A percentile compares a stretch with the other conserved stretches of the same genome.
Evolutionary conservation across 2,888 invertebrate genomes (phyloP).

Genomic region (Nymphalis c-album): DNA sequence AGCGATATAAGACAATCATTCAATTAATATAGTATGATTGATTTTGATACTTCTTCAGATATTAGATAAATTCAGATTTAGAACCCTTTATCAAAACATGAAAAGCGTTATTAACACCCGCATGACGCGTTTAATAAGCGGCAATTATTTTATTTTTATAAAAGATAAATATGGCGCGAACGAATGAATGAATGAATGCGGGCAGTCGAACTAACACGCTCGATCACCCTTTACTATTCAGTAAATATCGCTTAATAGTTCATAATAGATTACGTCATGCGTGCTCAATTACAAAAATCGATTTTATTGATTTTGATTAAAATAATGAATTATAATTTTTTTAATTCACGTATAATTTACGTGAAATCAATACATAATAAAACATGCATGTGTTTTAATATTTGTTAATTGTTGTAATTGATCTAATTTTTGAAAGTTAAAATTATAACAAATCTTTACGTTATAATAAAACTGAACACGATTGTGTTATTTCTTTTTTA

Average conservation of each 20-base stretch:
- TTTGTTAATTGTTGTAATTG: no score
- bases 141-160: conserved; percentile 78
- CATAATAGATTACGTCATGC: conserved; percentile 48
- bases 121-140: conserved; percentile 70
- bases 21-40: background rate
- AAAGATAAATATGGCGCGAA: conserved; percentile 58
- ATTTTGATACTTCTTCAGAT: background rate
- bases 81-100: conserved; percentile 37
- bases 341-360: no score
- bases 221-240: conserved; percentile 65
- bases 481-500: no score
- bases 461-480: no score
- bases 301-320: conserved; percentile 38
- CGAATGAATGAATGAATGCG: conserved; percentile 59
- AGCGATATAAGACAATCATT: background rate
- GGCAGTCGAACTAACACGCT: conserved; percentile 65
- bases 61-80: conserved; percentile 24
- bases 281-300: conserved; percentile 32
- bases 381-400: no score
- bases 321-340: conserved; percentile 11
- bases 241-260: conserved; percentile 47
- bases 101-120: conserved; percentile 55
- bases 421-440: no score
- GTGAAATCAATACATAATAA: no score
- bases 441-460: no score